Percentiles rank a stretch among this genome's conserved stretches.
Conservation (phyloP, 2,888 invertebrate species). For the Carabus problematicus region DNA sequence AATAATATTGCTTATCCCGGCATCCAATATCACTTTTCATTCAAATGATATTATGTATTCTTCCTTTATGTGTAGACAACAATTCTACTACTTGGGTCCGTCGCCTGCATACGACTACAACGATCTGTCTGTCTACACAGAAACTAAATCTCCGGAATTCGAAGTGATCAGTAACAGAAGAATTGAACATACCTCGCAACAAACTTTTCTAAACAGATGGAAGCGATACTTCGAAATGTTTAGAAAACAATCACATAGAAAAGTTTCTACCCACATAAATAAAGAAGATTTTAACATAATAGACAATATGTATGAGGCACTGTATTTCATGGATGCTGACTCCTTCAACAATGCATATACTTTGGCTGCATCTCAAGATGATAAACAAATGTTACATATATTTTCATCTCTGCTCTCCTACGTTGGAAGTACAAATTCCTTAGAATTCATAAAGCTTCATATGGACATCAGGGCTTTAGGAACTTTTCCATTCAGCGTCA, state of each 20-base stretch:
- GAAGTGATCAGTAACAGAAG: slow-evolving; percentile 13
- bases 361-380: neutral
- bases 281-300: slow-evolving; percentile 12
- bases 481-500: slow-evolving; percentile 16
- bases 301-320: slow-evolving; percentile 13
- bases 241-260: slow-evolving; percentile 10
- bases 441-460: slow-evolving; percentile 23
- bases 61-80: slow-evolving; percentile 17
- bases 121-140: slow-evolving; percentile 12
- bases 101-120: slow-evolving; percentile 1
- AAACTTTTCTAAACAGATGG: slow-evolving; percentile 10
- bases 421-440: slow-evolving; percentile 20
- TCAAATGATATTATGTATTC: no score
- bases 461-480: slow-evolving; percentile 16
- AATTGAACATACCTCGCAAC: neutral
- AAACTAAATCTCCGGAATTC: slow-evolving; percentile 17
- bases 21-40: no score
- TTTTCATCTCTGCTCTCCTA: slow-evolving; percentile 21
- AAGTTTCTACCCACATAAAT: slow-evolving; percentile 13
- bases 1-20: no score
- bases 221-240: slow-evolving; percentile 5
- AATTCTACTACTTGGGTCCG: slow-evolving; percentile 12
- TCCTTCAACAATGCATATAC: slow-evolving; percentile 1
- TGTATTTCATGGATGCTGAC: slow-evolving; percentile 21
- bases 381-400: slow-evolving; percentile 14